phyloP scores from a whole-genome alignment of 2,888 invertebrate genomes.

The Tachystola acroxantha region DNA sequence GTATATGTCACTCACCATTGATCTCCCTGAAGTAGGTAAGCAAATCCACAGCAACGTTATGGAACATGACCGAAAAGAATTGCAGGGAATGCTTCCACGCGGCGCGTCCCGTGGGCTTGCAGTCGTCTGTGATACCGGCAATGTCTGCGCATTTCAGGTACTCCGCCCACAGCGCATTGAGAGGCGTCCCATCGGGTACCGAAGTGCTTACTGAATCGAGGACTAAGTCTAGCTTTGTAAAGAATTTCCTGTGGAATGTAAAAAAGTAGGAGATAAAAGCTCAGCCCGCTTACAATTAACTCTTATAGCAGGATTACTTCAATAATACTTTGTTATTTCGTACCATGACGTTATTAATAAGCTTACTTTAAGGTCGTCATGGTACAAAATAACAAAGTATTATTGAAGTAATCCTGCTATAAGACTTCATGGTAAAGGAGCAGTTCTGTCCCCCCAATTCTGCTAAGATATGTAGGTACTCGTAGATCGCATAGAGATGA shows the following conservation, averaged over 20 bases:
- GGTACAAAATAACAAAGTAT: no score
- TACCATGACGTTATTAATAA: no score
- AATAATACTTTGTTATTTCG: no score
- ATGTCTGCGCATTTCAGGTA: constrained; percentile 36
- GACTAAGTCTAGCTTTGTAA: constrained; percentile 52
- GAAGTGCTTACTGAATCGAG: constrained; percentile 38
- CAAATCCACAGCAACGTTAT: constrained; percentile 45
- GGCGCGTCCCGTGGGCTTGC: constrained; percentile 34
- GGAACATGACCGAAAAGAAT: constrained; percentile 43
- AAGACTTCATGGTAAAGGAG: no score
- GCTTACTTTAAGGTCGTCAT: no score
- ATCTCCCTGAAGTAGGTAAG: constrained; percentile 54
- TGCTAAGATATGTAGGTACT: no score
- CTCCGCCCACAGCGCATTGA: constrained; percentile 42
- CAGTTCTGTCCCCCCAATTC: no score
- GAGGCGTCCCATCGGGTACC: constrained; percentile 22
- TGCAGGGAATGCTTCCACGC: constrained; percentile 45
- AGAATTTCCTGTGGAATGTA: constrained; percentile 37
- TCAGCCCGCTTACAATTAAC: no score
- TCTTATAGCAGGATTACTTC: no score
- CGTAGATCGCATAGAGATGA: no score
- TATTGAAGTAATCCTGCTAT: no score
- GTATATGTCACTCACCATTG: constrained; percentile 54
- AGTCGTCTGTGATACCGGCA: constrained; percentile 20
- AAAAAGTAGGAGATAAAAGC: no score